These are phyloP conservation scores for Allobates femoralis DNA, from an alignment of 2,797 vertebrate genomes.

Conservation along the genomic window DNA sequence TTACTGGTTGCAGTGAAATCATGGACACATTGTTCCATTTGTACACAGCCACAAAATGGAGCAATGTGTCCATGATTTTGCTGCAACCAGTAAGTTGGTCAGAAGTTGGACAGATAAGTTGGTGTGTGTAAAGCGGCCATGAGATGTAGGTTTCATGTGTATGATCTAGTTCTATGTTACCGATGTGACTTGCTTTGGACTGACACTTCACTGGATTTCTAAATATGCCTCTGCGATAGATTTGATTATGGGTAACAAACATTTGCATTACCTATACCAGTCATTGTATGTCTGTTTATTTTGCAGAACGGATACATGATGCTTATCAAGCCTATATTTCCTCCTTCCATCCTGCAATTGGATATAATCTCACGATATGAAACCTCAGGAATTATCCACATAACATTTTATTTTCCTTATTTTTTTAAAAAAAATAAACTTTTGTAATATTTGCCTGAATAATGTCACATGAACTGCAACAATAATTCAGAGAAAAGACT, in stretches of 20 bases:
- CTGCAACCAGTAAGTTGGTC: too few species aligned
- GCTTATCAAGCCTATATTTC: not conserved
- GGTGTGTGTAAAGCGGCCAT: too few species aligned
- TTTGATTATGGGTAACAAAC: not conserved
- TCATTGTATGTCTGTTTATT: slow-evolving; percentile 11
- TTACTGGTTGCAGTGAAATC: too few species aligned
- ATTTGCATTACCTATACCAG: not conserved
- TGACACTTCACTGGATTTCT: not conserved
- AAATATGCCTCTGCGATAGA: not conserved
- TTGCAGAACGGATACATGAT: slow-evolving; percentile 40
- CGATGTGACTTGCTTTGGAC: not conserved
- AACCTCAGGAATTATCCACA: not conserved
- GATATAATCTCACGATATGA: not conserved
- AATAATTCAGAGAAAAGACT: not conserved
- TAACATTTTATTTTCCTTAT: not conserved
- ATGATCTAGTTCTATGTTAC: not conserved
- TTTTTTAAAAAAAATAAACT: not conserved
- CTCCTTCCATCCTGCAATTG: not conserved
- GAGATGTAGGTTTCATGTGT: not conserved
- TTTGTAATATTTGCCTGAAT: not conserved
- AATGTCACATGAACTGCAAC: not conserved
- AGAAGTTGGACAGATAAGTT: too few species aligned
- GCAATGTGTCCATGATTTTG: too few species aligned
- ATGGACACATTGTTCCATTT: too few species aligned
- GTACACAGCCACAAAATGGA: too few species aligned